phyloP scores from a whole-genome alignment of 2,888 invertebrate genomes.

The Mylabris sibirica region DNA sequence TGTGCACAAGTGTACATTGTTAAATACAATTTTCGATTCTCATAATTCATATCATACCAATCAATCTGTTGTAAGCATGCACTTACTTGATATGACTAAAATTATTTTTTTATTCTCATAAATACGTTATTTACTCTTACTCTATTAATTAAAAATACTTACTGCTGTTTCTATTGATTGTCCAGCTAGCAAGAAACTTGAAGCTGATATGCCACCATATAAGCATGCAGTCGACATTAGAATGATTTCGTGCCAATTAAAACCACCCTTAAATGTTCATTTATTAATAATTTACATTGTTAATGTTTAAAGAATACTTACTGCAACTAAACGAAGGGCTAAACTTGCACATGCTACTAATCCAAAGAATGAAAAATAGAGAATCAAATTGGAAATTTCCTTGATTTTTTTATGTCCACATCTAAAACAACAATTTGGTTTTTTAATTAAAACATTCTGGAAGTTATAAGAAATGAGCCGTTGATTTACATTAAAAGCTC shows the following conservation, averaged over 20 bases:
- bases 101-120: not conserved
- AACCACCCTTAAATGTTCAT: too few relatives aligned
- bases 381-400: not conserved
- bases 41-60: not conserved
- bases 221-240: too few relatives aligned
- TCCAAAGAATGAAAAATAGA: not conserved
- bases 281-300: not conserved
- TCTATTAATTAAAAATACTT: not conserved
- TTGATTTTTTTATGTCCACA: not conserved
- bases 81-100: too few relatives aligned
- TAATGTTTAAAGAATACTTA: not conserved
- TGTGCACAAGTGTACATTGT: not conserved
- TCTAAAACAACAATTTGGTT: not conserved
- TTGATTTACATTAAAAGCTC: not conserved
- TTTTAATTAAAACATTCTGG: not conserved
- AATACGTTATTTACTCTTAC: too few relatives aligned
- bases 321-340: not conserved
- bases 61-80: constrained; percentile 1
- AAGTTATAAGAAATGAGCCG: not conserved
- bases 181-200: not conserved
- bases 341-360: not conserved
- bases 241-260: too few relatives aligned
- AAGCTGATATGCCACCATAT: not conserved
- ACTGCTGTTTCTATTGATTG: not conserved
- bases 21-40: not conserved